phyloP scores from a whole-genome alignment of 2,113 vertebrate genomes.

The Oenanthe melanoleuca region DNA sequence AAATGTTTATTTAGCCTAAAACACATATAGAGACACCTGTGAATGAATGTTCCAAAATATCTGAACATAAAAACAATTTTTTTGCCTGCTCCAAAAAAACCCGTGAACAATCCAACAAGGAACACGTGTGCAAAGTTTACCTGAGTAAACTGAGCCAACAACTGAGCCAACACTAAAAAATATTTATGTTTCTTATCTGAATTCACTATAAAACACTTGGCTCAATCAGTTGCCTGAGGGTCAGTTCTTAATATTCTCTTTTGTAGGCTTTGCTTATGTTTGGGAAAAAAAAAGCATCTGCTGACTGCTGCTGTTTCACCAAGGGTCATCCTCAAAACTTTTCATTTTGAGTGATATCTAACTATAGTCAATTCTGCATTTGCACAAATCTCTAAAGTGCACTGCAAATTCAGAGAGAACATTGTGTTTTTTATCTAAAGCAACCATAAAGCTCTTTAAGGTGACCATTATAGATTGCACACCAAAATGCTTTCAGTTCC shows the following conservation, averaged over 20 bases:
- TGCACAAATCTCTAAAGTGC: not conserved
- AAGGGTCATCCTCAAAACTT: not conserved
- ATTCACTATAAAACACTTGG: not conserved
- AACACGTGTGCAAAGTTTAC: not conserved
- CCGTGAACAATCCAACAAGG: fast-evolving
- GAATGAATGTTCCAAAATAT: not conserved
- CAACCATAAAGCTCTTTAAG: not conserved
- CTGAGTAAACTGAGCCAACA: not conserved
- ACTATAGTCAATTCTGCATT: not conserved
- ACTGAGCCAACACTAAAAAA: not conserved
- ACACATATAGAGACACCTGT: not conserved
- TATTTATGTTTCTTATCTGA: not conserved
- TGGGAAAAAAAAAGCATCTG: not conserved
- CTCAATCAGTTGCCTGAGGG: not conserved
- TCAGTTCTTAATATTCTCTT: not conserved
- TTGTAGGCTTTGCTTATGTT: not conserved
- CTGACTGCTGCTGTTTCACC: not conserved
- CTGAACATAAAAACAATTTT: not conserved
- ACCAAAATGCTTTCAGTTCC: constrained; percentile 26
- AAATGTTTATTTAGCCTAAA: not conserved
- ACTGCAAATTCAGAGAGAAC: not conserved
- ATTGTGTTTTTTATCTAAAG: not conserved
- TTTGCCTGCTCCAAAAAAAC: not conserved
- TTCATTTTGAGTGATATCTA: not conserved
- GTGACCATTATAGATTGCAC: not conserved